A percentile compares a stretch with the other conserved stretches of the same genome.
phyloP scores from a whole-genome alignment of 2,797 vertebrate genomes.

The Myoxocephalus aenaeus region DNA sequence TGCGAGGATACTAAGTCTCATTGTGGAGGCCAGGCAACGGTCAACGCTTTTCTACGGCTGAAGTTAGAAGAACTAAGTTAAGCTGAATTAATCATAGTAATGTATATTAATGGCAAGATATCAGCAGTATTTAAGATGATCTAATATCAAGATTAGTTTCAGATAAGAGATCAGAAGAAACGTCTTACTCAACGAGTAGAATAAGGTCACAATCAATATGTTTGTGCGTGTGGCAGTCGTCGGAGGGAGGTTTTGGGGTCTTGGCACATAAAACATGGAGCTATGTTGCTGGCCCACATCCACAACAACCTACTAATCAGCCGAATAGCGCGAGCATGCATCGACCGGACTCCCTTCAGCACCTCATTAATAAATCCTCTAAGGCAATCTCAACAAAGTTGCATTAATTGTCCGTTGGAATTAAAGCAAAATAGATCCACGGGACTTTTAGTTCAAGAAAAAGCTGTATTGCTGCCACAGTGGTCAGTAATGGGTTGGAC shows the following conservation, averaged over 20 bases:
- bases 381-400: conserved; percentile 35
- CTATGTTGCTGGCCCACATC: conserved; percentile 10
- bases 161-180: not conserved
- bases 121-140: not conserved
- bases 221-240: not conserved
- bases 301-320: conserved; percentile 55
- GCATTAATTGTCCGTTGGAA: conserved; percentile 43
- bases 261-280: conserved; percentile 1
- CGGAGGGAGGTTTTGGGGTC: not conserved
- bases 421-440: conserved; percentile 39
- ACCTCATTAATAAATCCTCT: conserved; percentile 51
- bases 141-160: not conserved
- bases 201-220: not conserved
- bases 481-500: not conserved
- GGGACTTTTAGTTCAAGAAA: not conserved
- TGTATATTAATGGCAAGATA: not conserved
- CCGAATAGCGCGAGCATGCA: conserved; percentile 4
- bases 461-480: not conserved
- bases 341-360: conserved; percentile 31
- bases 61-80: not conserved
- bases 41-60: not conserved
- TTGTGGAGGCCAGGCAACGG: not conserved
- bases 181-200: not conserved
- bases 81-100: not conserved
- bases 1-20: not conserved